phyloP scores from a whole-genome alignment of 37 sponge, comb jelly and placozoan genomes.

The Aplysina aerophoba region DNA sequence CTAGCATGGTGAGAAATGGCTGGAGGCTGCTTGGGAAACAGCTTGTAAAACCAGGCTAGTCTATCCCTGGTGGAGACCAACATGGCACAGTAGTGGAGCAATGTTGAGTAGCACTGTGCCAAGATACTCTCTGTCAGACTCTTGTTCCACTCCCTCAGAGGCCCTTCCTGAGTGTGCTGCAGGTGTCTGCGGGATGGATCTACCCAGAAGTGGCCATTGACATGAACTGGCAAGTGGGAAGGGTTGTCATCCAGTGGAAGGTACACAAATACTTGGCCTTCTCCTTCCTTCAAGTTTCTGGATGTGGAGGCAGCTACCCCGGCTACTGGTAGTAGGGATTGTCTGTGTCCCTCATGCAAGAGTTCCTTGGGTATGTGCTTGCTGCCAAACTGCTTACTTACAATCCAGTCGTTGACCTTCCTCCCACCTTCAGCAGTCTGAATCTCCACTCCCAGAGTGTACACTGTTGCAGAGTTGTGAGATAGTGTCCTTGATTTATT shows the following conservation, averaged over 20 bases:
- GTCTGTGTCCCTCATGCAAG: neutral
- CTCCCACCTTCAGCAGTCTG: no score
- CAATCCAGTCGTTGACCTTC: neutral
- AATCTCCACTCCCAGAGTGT: no score
- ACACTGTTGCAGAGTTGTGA: no score
- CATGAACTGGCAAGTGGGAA: slow-evolving; percentile 65
- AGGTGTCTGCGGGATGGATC: slow-evolving; percentile 76
- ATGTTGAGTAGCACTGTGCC: slow-evolving; percentile 34
- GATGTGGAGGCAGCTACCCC: neutral
- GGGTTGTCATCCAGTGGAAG: slow-evolving; percentile 33
- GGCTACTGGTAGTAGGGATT: slow-evolving; percentile 14
- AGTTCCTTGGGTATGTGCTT: neutral
- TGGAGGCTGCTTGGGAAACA: slow-evolving; percentile 41
- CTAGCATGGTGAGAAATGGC: neutral
- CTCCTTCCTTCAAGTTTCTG: neutral
- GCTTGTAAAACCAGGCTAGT: slow-evolving; percentile 43
- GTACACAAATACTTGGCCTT: slow-evolving; percentile 16
- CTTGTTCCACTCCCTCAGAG: slow-evolving; percentile 46
- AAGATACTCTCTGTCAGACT: slow-evolving; percentile 23
- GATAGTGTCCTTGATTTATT: no score
- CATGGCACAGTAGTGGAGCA: slow-evolving; percentile 15
- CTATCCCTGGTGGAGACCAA: neutral
- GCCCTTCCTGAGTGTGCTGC: slow-evolving; percentile 10
- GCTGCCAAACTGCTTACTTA: slow-evolving; percentile 16
- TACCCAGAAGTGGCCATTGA: slow-evolving; percentile 74